Conservation (phyloP, 2,888 invertebrate species). For the Parnassius glacialis region DNA sequence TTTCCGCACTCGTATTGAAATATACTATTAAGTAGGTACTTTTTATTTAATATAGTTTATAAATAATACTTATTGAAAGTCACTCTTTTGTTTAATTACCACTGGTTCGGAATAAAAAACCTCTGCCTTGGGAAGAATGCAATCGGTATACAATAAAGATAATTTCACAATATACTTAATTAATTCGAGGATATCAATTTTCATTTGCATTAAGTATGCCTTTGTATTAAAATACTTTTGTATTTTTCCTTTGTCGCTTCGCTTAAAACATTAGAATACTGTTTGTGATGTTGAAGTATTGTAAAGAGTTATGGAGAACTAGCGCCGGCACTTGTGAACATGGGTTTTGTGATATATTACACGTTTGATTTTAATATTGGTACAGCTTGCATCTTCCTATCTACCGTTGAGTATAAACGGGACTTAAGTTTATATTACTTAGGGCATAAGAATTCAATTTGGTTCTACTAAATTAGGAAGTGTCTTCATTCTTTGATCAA, state of each 20-base stretch:
- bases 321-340: conserved; percentile 35
- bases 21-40: no score
- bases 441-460: neutral
- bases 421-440: conserved; percentile 4
- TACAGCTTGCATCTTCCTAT: conserved; percentile 35
- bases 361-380: conserved; percentile 39
- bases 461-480: neutral
- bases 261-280: conserved; percentile 12
- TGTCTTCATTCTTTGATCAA: neutral
- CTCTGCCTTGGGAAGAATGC: no score
- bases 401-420: neutral
- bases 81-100: no score
- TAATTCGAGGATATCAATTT: no score
- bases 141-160: no score
- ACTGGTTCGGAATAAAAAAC: no score
- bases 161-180: no score
- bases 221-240: no score
- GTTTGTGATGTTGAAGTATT: conserved; percentile 33
- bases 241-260: conserved; percentile 7
- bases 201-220: no score
- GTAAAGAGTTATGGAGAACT: conserved; percentile 41
- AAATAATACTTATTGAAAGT: no score
- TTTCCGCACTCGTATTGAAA: no score
- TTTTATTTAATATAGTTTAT: no score
- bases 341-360: conserved; percentile 40